Evolutionary conservation across 1,140 invertebrate genomes (phyloP).

Genomic region (Wasmannia auropunctata): DNA sequence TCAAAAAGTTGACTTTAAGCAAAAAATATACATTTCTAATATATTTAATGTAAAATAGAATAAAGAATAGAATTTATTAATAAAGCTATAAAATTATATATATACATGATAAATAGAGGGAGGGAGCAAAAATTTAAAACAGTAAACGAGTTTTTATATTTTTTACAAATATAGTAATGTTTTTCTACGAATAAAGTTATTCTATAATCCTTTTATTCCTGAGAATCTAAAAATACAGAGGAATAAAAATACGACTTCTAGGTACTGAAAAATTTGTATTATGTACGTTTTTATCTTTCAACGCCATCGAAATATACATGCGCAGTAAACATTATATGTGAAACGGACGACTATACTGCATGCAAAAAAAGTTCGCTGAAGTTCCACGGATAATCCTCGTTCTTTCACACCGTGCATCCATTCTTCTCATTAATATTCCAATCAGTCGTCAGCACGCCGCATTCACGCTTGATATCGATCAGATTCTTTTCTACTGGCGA

Average conservation of each 20-base stretch:
- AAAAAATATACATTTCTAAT: background rate
- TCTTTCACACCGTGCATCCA: slow-evolving; percentile 12
- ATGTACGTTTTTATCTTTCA: background rate
- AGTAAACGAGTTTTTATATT: background rate
- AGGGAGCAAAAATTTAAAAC: background rate
- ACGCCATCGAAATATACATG: background rate
- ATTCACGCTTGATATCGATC: slow-evolving; percentile 66
- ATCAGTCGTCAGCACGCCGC: slow-evolving; percentile 57
- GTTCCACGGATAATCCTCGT: slow-evolving; percentile 6
- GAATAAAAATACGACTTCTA: background rate
- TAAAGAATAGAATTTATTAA: background rate
- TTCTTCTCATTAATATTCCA: slow-evolving; percentile 66
- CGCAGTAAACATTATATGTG: background rate
- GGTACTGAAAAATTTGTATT: background rate
- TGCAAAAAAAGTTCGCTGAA: background rate
- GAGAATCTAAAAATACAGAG: background rate
- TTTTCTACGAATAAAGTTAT: no score
- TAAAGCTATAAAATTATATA: slow-evolving; percentile 9
- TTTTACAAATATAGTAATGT: background rate
- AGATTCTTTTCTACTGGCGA: slow-evolving; percentile 56
- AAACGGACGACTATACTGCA: background rate
- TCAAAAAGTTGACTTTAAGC: background rate
- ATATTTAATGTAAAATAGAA: background rate
- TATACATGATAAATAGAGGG: background rate
- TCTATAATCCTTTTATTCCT: no score